Conservation (phyloP, 2,113 vertebrate genomes). For the Nyctibius bracteatus region DNA sequence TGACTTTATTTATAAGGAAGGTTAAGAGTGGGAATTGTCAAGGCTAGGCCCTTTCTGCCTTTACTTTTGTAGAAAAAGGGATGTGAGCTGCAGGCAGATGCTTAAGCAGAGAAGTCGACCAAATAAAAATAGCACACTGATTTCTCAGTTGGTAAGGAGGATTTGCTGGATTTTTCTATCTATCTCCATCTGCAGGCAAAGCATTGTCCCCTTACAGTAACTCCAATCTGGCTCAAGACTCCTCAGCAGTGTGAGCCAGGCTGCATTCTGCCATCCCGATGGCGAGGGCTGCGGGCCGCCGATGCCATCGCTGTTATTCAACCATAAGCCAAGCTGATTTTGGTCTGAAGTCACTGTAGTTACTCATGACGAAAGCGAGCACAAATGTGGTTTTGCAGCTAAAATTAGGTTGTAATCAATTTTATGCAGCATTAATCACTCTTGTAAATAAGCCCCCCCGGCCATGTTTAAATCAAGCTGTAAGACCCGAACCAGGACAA, state of each 20-base stretch:
- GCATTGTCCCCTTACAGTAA: too few species aligned
- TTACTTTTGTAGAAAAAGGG: background rate
- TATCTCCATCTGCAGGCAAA: background rate
- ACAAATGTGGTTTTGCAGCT: background rate
- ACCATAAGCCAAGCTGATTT: background rate
- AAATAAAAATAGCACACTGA: background rate
- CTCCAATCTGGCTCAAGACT: accelerated
- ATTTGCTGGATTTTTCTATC: background rate
- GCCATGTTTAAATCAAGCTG: background rate
- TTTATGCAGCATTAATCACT: conserved; percentile 35
- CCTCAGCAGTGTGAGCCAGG: background rate
- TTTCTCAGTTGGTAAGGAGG: background rate
- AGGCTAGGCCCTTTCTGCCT: background rate
- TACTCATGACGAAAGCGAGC: background rate
- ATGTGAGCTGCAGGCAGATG: background rate
- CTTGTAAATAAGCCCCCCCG: conserved; percentile 17
- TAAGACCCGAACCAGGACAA: conserved; percentile 6
- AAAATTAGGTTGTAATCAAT: conserved; percentile 26
- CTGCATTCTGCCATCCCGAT: background rate
- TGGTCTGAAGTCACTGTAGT: background rate
- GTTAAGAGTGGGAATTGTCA: background rate
- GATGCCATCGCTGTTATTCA: background rate
- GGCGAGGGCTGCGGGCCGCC: accelerated
- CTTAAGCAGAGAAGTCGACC: background rate
- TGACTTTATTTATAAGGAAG: background rate